These are phyloP conservation scores for Grammomys dolichurus DNA, from an alignment of 2,113 vertebrate species.

Conservation along the genomic window DNA sequence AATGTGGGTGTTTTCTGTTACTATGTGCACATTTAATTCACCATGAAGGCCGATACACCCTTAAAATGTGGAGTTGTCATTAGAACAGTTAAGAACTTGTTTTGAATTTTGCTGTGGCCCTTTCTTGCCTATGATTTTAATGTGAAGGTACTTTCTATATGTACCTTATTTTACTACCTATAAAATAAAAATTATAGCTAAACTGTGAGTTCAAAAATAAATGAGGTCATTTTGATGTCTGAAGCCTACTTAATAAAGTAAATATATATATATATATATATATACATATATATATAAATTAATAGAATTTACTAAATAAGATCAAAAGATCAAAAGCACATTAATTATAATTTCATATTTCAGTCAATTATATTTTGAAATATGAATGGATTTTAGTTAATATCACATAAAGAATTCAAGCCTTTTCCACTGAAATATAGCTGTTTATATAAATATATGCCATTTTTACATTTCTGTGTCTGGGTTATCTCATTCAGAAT, in stretches of 20 bases:
- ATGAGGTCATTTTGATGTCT: too few species aligned
- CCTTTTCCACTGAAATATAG: not conserved
- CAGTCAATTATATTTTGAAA: not conserved
- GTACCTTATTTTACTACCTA: not conserved
- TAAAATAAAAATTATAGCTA: not conserved
- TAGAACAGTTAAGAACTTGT: not conserved
- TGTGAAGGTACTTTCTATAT: not conserved
- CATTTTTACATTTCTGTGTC: not conserved
- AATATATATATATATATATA: too few species aligned
- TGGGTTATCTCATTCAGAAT: not conserved
- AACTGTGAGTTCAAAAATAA: too few species aligned
- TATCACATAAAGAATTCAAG: not conserved
- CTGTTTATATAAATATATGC: not conserved
- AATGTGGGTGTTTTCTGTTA: not conserved
- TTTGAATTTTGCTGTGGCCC: not conserved
- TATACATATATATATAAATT: not conserved
- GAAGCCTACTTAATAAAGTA: too few species aligned
- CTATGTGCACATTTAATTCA: not conserved
- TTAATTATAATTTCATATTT: not conserved
- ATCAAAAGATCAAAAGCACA: not conserved
- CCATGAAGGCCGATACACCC: not conserved
- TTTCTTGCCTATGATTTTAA: too few species aligned
- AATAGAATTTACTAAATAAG: not conserved
- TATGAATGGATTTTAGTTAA: not conserved
- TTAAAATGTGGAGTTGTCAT: not conserved